A percentile compares a stretch with the other conserved stretches of the same genome.
These are phyloP conservation scores for Perdita meconis DNA, from an alignment of 2,888 invertebrate species.

Conservation along the genomic window DNA sequence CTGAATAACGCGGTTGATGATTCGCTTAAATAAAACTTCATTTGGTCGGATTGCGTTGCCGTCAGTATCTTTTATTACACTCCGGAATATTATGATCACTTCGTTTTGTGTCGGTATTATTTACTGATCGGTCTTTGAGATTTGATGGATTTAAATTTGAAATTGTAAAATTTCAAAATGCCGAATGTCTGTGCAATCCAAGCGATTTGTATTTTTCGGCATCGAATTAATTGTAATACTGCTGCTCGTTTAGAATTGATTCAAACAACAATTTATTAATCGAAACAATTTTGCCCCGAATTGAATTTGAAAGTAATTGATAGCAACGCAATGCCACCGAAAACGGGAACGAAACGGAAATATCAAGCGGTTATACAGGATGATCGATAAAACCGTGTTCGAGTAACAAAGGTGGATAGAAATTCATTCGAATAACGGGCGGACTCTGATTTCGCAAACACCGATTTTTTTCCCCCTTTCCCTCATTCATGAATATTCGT, in stretches of 20 bases:
- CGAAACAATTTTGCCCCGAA: slow-evolving; percentile 1
- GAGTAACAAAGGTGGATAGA: slow-evolving; percentile 11
- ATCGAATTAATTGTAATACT: too few relatives aligned
- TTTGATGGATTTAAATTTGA: too few relatives aligned
- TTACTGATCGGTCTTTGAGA: too few relatives aligned
- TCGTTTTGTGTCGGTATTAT: too few relatives aligned
- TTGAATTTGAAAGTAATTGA: background rate
- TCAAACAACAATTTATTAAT: background rate
- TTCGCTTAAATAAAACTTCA: background rate
- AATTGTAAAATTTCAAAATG: too few relatives aligned
- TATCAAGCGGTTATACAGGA: background rate
- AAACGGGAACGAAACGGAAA: background rate
- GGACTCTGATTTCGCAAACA: slow-evolving; percentile 24
- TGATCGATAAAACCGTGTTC: slow-evolving; percentile 17
- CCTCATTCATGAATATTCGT: slow-evolving; percentile 20
- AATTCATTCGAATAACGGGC: slow-evolving; percentile 17
- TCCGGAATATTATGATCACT: too few relatives aligned
- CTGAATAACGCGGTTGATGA: slow-evolving; percentile 3
- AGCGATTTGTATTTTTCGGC: too few relatives aligned
- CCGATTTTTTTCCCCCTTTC: background rate
- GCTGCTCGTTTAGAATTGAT: too few relatives aligned
- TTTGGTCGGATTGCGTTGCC: background rate
- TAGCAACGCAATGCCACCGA: background rate
- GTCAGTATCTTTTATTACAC: too few relatives aligned
- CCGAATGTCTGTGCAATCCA: too few relatives aligned